Evolutionary conservation across 2,113 vertebrate species (phyloP).

Genomic region (Leiothrix lutea): DNA sequence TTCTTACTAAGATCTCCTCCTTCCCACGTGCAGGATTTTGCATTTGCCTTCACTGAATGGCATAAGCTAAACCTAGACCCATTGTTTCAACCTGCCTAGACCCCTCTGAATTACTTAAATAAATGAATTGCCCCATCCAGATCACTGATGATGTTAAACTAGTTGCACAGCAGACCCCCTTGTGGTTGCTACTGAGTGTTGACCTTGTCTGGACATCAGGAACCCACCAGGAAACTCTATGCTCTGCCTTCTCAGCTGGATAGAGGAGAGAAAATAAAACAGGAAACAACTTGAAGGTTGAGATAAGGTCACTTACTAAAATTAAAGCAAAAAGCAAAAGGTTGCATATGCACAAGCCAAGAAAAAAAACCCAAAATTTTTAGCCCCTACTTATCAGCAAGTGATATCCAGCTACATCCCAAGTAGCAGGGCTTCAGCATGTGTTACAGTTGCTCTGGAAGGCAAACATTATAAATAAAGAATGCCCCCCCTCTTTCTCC

Average conservation of each 20-base stretch:
- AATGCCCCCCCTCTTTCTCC: rapidly evolving
- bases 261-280: not conserved
- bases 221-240: not conserved
- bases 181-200: not conserved
- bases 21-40: not conserved
- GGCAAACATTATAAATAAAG: not conserved
- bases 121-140: not conserved
- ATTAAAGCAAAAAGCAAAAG: not conserved
- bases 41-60: not conserved
- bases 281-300: not conserved
- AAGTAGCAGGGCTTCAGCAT: not conserved
- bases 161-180: rapidly evolving
- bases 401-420: not conserved
- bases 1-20: too few relatives aligned
- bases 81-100: not conserved
- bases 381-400: not conserved
- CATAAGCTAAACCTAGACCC: not conserved
- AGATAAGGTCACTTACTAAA: not conserved
- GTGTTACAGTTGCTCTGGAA: not conserved
- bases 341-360: not conserved
- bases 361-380: not conserved
- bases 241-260: not conserved
- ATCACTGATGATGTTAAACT: not conserved
- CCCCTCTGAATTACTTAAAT: not conserved
- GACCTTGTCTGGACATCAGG: not conserved